These are phyloP conservation scores for Geophilus truncorum DNA, from an alignment of 2,888 invertebrate species.

Conservation along the genomic window DNA sequence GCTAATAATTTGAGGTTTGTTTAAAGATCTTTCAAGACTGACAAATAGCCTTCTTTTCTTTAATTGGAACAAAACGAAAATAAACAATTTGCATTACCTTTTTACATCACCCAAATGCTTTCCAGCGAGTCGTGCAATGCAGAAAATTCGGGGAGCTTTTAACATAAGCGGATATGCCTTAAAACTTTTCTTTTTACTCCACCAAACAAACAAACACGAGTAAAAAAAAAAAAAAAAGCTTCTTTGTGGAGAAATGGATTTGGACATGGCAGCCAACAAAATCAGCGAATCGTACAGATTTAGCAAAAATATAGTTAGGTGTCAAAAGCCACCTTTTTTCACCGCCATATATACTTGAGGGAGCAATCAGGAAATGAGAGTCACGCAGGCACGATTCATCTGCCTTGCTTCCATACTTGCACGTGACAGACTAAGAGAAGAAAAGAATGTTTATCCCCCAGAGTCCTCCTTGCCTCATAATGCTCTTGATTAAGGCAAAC, in stretches of 20 bases:
- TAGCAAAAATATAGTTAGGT: background rate
- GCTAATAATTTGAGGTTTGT: background rate
- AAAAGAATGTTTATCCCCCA: slow-evolving; percentile 16
- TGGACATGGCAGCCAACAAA: background rate
- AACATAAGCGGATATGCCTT: background rate
- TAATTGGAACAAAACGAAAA: background rate
- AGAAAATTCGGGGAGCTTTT: background rate
- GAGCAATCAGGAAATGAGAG: slow-evolving; percentile 16
- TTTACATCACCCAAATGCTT: background rate
- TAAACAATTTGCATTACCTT: background rate
- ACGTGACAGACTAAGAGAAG: slow-evolving; percentile 2
- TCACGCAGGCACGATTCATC: slow-evolving; percentile 11
- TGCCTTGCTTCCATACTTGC: slow-evolving; percentile 20
- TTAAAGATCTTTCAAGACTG: background rate
- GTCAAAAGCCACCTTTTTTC: background rate
- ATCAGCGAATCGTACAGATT: background rate
- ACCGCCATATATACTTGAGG: background rate
- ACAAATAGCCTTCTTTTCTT: background rate
- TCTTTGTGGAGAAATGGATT: background rate
- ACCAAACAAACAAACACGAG: background rate
- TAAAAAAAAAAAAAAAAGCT: background rate
- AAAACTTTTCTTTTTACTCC: background rate
- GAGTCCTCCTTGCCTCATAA: slow-evolving; percentile 20
- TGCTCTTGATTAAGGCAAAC: slow-evolving; percentile 20
- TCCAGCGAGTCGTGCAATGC: background rate